Percentiles rank a stretch among this genome's conserved stretches.
phyloP scores from a whole-genome alignment of 2,797 vertebrate genomes.

The Acanthornis magna region DNA sequence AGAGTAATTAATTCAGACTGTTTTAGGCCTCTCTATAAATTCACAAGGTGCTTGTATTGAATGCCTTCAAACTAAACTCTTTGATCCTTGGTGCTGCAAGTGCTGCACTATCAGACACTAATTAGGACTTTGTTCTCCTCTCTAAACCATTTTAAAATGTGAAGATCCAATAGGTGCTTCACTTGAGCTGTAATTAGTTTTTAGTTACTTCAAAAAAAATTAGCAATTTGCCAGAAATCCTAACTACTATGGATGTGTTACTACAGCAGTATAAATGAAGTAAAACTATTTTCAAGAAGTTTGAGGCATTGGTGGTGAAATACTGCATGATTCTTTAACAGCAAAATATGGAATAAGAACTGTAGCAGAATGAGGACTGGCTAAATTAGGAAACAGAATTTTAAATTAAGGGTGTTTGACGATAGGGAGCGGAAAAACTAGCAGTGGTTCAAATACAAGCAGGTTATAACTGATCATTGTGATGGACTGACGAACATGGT shows the following conservation, averaged over 20 bases:
- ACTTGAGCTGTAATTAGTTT: not conserved
- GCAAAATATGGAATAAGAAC: not conserved
- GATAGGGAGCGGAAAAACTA: not conserved
- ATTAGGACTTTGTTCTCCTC: not conserved
- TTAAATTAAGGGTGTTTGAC: not conserved
- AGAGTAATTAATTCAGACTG: conserved; percentile 25
- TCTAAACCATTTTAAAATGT: not conserved
- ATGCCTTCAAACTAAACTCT: not conserved
- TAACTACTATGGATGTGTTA: not conserved
- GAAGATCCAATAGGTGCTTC: not conserved
- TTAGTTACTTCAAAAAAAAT: not conserved
- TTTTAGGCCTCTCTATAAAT: not conserved
- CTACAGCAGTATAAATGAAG: not conserved
- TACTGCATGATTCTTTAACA: not conserved
- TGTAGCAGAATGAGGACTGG: not conserved
- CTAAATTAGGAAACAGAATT: not conserved
- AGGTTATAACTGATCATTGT: not conserved
- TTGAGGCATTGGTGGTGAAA: not conserved
- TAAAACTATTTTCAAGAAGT: not conserved
- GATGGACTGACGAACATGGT: not conserved
- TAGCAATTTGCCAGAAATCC: not conserved
- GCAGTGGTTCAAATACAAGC: not conserved
- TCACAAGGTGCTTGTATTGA: not conserved
- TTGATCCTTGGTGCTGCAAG: not conserved
- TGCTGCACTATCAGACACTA: not conserved